Conservation (phyloP, 2,113 vertebrate genomes). For the Planiliza haematocheilus region DNA sequence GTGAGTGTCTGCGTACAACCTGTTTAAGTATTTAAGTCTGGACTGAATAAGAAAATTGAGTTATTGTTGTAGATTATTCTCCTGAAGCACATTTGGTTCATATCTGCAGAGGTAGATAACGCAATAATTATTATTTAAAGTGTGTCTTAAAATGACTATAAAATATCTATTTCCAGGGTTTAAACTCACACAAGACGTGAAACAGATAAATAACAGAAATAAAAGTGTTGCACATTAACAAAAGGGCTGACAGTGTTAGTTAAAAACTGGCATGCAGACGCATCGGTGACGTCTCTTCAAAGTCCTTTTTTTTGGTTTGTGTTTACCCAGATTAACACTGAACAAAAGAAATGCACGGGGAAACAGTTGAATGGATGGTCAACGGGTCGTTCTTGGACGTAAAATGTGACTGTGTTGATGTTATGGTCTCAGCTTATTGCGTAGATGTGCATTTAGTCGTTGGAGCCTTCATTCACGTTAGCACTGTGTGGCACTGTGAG, state of each 20-base stretch:
- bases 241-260: not conserved
- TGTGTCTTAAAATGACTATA: too few relatives aligned
- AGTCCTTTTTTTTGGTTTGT: slow-evolving; percentile 51
- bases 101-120: too few relatives aligned
- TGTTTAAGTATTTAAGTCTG: too few relatives aligned
- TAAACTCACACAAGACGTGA: too few relatives aligned
- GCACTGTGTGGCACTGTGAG: slow-evolving; percentile 56
- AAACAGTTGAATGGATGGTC: slow-evolving; percentile 49
- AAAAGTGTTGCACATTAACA: not conserved
- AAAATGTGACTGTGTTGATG: not conserved
- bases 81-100: too few relatives aligned
- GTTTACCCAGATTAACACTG: slow-evolving; percentile 23
- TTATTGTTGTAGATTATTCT: too few relatives aligned
- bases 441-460: slow-evolving; percentile 7
- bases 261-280: slow-evolving; percentile 7
- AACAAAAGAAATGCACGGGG: slow-evolving; percentile 42
- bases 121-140: too few relatives aligned
- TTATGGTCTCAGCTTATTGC: slow-evolving; percentile 11
- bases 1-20: too few relatives aligned
- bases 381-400: slow-evolving; percentile 6
- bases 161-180: too few relatives aligned
- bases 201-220: not conserved
- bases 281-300: slow-evolving; percentile 37
- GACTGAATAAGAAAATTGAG: too few relatives aligned
- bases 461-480: slow-evolving; percentile 49